Base-by-base conservation (phyloP, 2,888 invertebrate species). In the Athalia circularis region DNA sequence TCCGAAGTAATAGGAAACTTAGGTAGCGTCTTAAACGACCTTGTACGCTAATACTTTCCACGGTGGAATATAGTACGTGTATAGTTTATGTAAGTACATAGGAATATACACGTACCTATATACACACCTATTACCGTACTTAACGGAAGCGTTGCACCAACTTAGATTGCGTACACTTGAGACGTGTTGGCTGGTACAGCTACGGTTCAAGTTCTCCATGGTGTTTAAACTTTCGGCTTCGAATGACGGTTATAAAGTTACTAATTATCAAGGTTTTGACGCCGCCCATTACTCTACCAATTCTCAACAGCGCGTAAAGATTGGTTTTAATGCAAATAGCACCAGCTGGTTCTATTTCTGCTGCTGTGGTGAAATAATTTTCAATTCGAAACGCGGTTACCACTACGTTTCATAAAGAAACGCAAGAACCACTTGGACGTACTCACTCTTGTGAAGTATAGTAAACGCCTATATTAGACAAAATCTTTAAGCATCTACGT, bases 1-100 rank as follows among this genome's bases (percentile, higher is more conserved):
- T 76, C 52, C 68, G 62, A 79, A 13, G 59, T 79, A 80, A 67
- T 80, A 80, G 80, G 79, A 81, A 82, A 85, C 82, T 82, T 70
- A n/a, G 52, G 52, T 70, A 57, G 57, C 48, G 72, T 47, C 57
- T 72, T 57, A 45, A 72, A 57, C 57, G 72, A 72, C 72, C 59
- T 59, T 72, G 72, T 13, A 13, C 72, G 57, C 72, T 45, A 47
- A 72, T 72, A 72, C 59, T 59, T 72, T 72, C 8, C 59, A 15
- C 59, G 57, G n/a, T 13, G 47, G 72, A 59, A 43, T 57, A 72
- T 29, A 29, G 1, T 29, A 29, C 29, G 29, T 29, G 29, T 29
- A 29, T 29, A 29, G 29, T 29, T 72, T 59, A 68, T 68, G n/a
- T 45, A 68, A 11, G 68, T 8, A 54, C 54, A n/a, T 54, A n/a